Evolutionary conservation across 1,140 invertebrate genomes (phyloP), one percentile per base, ranked within the genome.

Genomic region (Anoplophora glabripennis): DNA sequence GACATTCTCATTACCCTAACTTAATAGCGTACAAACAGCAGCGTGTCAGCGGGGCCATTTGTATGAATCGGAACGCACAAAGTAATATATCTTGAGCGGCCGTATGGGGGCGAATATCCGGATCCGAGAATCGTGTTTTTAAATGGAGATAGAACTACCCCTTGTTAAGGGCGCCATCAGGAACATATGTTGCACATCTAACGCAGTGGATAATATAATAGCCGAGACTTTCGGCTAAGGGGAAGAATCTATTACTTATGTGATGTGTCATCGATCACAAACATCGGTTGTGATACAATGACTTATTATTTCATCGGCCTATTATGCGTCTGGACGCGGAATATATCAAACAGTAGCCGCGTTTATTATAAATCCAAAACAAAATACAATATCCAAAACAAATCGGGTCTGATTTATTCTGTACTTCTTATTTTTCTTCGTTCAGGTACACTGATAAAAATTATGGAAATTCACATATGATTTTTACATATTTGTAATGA

Each of bases 181-280:
- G 69, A 70, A 72, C 68, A 72, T 70, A 72, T 72, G 68, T 67
- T 69, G 64, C 64, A 58, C 54, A 72, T 70, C 68, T 70, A 72
- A 72, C 70, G 64, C 70, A 72, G 66, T 68, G 70, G 61, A 67
- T 72, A 70, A 72, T 72, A 66, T 66, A 61, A 61, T 58, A 53
- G 57, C 38, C 53, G 53, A 62, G 60, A 62, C 60, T 62, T 61
- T 58, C 40, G 55, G 44, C 52, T 54, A 15, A 56, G 55, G 65
- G 65, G 64, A 59, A 60, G 63, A 65, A 67, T 63, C 62, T 61
- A 62, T 60, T 62, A 66, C 42, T 40, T 35, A 36, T 49, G 35
- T 42, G 61, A 58, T 41, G 57, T 58, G 52, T 47, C 56, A 69
- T 69, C 68, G 65, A 69, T 69, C 68, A 69, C 36, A 42, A 44